Evolutionary conservation across 2,888 invertebrate genomes (phyloP).

Genomic region (Tineola bisselliella): DNA sequence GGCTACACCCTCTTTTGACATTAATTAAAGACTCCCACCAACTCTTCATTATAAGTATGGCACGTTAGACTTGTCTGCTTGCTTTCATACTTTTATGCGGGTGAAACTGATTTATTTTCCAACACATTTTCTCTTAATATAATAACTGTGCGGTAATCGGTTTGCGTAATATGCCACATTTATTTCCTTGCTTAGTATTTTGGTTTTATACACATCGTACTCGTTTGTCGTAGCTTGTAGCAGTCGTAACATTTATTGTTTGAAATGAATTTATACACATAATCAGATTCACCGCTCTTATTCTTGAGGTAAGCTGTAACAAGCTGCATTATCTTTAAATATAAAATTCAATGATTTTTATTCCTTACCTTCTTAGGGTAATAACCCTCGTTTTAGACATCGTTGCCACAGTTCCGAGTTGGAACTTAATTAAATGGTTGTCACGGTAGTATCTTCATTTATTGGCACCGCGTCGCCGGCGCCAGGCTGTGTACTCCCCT

Average conservation of each 20-base stretch:
- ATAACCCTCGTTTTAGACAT: background rate
- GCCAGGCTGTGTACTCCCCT: background rate
- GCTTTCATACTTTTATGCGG: background rate
- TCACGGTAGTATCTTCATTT: constrained; percentile 12
- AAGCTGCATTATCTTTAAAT: background rate
- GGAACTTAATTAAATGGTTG: constrained; percentile 13
- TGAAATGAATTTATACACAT: too few relatives aligned
- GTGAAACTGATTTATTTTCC: background rate
- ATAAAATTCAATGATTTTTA: background rate
- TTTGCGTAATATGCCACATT: background rate
- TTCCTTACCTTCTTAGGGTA: background rate
- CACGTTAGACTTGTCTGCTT: background rate
- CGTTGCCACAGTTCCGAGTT: background rate
- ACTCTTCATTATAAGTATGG: constrained; percentile 1
- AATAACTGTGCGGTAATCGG: background rate
- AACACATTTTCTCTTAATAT: background rate
- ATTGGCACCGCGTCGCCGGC: constrained; percentile 12
- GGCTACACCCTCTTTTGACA: constrained; percentile 5
- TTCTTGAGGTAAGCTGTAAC: too few relatives aligned
- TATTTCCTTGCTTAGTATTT: background rate
- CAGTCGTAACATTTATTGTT: background rate
- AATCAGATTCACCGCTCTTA: too few relatives aligned
- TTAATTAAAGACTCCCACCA: constrained; percentile 4
- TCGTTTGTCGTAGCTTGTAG: background rate
- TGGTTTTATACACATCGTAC: background rate